Evolutionary conservation across 2,888 invertebrate species (phyloP).

Genomic region (Ecliptopera silaceata): DNA sequence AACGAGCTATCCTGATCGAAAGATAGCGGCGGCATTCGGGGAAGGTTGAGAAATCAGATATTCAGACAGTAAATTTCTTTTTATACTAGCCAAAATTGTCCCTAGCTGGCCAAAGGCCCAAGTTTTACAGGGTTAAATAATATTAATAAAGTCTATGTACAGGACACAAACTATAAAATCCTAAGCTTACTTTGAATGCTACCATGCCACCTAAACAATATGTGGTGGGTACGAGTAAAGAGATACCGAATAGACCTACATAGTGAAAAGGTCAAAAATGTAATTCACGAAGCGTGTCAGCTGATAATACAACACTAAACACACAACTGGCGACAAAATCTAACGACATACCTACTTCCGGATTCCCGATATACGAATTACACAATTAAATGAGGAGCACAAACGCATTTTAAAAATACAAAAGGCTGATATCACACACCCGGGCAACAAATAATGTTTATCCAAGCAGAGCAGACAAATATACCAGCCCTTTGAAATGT

Average conservation of each 20-base stretch:
- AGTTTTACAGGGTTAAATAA: too few relatives aligned
- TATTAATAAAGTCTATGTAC: too few relatives aligned
- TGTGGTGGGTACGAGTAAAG: not conserved
- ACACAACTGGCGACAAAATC: slow-evolving; percentile 16
- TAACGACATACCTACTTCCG: slow-evolving; percentile 26
- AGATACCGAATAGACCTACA: not conserved
- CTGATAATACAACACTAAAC: not conserved
- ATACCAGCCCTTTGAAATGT: slow-evolving; percentile 64
- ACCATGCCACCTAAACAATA: not conserved
- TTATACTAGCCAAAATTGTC: too few relatives aligned
- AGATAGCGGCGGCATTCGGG: slow-evolving; percentile 18
- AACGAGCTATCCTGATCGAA: slow-evolving; percentile 33
- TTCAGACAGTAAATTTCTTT: too few relatives aligned
- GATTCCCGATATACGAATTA: slow-evolving; percentile 60
- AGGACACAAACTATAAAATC: too few relatives aligned
- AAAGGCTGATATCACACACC: slow-evolving; percentile 63
- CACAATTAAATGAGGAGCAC: slow-evolving; percentile 57
- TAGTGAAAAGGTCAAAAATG: not conserved
- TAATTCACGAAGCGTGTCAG: slow-evolving; percentile 5
- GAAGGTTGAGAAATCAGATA: slow-evolving; percentile 12
- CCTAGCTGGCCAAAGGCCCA: too few relatives aligned
- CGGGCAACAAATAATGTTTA: slow-evolving; percentile 69
- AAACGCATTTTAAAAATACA: slow-evolving; percentile 52
- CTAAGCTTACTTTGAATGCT: too few relatives aligned
- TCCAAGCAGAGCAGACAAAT: slow-evolving; percentile 62